Base-by-base conservation (phyloP, 2,888 invertebrate species). In the Leuctra nigra region DNA sequence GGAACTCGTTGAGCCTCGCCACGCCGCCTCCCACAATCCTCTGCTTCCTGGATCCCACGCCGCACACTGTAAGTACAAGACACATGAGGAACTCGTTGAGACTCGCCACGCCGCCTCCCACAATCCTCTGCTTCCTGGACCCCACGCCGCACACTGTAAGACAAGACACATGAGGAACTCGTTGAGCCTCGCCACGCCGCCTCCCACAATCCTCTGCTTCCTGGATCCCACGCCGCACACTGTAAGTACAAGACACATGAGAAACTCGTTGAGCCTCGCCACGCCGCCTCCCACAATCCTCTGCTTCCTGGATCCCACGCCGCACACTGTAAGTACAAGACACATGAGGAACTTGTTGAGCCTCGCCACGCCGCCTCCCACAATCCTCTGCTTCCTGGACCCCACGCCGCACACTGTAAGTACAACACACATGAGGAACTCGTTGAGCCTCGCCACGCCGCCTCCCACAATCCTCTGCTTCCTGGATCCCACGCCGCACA, bases 271-370 rank as follows among this genome's bases (percentile, higher is more conserved):
- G 7, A 81, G 77, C 54, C 75, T 75, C 1, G 85, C 77, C 18
- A 78, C 73, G 47, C 77, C 76, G 2, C 87, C 88, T 23, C 87
- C 87, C 3, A 88, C 84, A 58, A 88, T 84, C 36, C 85, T 75
- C 33, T 79, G 81, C 50, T 81, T 73, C 59, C 78, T 68, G 59
- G 76, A 71, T 70, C 80, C 72, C 72, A 80, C 64, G 64, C 86
- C 86, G 71, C 76, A 78, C 63, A 75, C 79, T 80, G 65, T n/a
- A n/a, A n/a, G n/a, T n/a, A n/a, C n/a, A n/a, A n/a, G n/a, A n/a
- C n/a, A n/a, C n/a, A n/a, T n/a, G 0, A 87, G 87, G 66, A 85
- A 86, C 68, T 87, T 86, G 61, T 84, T 81, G 7, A 81, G 77
- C 54, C 75, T 75, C 1, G 85, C 77, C 18, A 78, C 73, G 47